Evolutionary conservation across 2,888 invertebrate genomes (phyloP).

Genomic region (Scaptomyza cyrtandrae): DNA sequence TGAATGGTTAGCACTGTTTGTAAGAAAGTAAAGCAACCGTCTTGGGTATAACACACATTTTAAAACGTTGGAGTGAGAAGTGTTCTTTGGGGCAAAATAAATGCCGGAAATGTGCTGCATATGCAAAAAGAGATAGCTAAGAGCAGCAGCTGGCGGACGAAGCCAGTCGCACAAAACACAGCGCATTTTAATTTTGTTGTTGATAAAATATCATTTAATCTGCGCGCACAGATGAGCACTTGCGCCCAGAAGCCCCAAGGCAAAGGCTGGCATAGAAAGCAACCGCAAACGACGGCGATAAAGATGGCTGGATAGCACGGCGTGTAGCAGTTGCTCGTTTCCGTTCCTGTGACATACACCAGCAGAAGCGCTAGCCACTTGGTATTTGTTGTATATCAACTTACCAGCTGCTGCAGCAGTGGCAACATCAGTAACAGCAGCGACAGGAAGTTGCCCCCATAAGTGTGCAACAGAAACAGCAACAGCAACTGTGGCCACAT

Average conservation of each 20-base stretch:
- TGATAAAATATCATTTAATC: slow-evolving; percentile 77
- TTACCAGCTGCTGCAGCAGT: slow-evolving; percentile 25
- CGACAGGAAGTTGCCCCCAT: slow-evolving; percentile 38
- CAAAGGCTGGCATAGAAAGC: slow-evolving; percentile 3
- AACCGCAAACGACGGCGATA: slow-evolving; percentile 47
- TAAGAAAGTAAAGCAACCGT: not conserved
- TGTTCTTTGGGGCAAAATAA: slow-evolving; percentile 27
- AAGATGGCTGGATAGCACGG: slow-evolving; percentile 30
- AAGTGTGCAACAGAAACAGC: slow-evolving; percentile 54
- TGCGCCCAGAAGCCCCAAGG: slow-evolving; percentile 1
- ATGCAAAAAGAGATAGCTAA: slow-evolving; percentile 33
- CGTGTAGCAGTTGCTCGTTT: slow-evolving; percentile 34
- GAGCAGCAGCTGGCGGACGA: slow-evolving; percentile 3
- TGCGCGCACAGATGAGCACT: slow-evolving; percentile 53
- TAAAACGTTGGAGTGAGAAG: slow-evolving; percentile 2
- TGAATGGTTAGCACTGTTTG: not conserved
- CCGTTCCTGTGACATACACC: slow-evolving; percentile 49
- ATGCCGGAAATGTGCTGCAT: slow-evolving; percentile 37
- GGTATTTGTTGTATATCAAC: slow-evolving; percentile 53
- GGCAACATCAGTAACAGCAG: slow-evolving; percentile 9
- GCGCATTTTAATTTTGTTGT: slow-evolving; percentile 72
- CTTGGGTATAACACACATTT: not conserved
- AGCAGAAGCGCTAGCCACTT: slow-evolving; percentile 33
- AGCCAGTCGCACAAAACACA: slow-evolving; percentile 20
- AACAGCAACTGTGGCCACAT: slow-evolving; percentile 33